A percentile compares a stretch with the other conserved stretches of the same genome.
Conservation (phyloP, 2,888 invertebrate genomes). For the Campopleginae sp. region DNA sequence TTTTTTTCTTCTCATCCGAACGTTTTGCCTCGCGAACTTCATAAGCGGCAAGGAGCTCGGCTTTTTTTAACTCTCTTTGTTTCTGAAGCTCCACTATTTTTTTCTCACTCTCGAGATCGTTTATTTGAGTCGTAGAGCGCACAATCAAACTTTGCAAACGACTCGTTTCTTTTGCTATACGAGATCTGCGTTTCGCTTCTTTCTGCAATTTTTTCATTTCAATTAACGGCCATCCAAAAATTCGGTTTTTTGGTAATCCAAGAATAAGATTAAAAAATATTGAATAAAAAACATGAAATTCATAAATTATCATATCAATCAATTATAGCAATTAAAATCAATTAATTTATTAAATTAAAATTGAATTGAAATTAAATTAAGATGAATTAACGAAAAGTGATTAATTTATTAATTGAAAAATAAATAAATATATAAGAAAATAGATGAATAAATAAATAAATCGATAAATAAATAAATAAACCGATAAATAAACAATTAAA, state of each 20-base stretch:
- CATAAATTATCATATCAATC: too few relatives aligned
- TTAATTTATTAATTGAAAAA: too few relatives aligned
- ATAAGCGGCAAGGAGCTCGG: conserved; percentile 71
- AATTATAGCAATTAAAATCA: too few relatives aligned
- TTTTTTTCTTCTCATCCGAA: conserved; percentile 75
- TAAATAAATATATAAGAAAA: too few relatives aligned
- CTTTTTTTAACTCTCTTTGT: conserved; percentile 74
- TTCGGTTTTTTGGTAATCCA: background rate
- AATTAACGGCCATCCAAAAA: background rate
- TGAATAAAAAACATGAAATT: background rate
- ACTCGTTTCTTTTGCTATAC: conserved; percentile 74
- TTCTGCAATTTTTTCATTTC: conserved; percentile 72
- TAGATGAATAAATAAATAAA: too few relatives aligned
- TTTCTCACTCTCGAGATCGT: conserved; percentile 75
- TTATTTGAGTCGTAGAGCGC: conserved; percentile 69
- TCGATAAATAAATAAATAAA: too few relatives aligned
- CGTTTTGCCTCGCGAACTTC: conserved; percentile 73
- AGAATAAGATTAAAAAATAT: background rate
- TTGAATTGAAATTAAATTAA: too few relatives aligned
- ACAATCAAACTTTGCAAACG: conserved; percentile 75
- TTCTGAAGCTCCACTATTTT: conserved; percentile 74
- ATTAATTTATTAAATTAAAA: too few relatives aligned
- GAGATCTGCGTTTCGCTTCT: conserved; percentile 77
- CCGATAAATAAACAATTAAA: too few relatives aligned
- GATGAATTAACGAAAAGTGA: too few relatives aligned